phyloP scores from a whole-genome alignment of 2,888 invertebrate genomes.

The Chrysodeixis includens region DNA sequence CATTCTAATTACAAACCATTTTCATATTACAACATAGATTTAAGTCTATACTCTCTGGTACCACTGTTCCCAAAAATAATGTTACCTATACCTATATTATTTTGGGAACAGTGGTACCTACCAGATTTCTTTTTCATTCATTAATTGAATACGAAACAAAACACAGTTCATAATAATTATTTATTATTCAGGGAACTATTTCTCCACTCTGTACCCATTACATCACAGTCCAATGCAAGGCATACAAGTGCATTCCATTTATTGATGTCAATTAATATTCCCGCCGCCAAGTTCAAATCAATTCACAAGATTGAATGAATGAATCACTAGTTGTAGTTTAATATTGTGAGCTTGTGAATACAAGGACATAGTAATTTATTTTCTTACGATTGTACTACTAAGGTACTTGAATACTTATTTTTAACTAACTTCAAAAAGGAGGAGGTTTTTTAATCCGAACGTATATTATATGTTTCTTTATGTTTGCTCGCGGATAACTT shows the following conservation, averaged over 20 bases:
- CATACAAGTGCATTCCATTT: conserved; percentile 54
- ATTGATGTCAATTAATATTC: conserved; percentile 57
- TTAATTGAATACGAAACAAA: neutral
- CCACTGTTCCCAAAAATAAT: too few relatives aligned
- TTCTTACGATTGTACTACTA: neutral
- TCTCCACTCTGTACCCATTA: conserved; percentile 11
- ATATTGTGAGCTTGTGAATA: conserved; percentile 5
- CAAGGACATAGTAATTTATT: conserved; percentile 15
- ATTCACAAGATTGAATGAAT: conserved; percentile 72
- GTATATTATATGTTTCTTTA: too few relatives aligned
- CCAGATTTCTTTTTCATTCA: too few relatives aligned
- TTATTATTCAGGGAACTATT: neutral
- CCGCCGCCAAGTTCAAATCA: conserved; percentile 75
- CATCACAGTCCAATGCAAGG: conserved; percentile 17
- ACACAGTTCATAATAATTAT: neutral
- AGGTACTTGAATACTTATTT: conserved; percentile 6
- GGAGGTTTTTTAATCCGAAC: too few relatives aligned
- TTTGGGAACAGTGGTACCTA: too few relatives aligned
- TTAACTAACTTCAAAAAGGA: too few relatives aligned
- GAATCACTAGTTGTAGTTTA: conserved; percentile 50
- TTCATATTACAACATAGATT: too few relatives aligned
- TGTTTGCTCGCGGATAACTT: too few relatives aligned
- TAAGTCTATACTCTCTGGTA: too few relatives aligned
- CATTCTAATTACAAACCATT: too few relatives aligned
- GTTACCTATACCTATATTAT: too few relatives aligned